Percentiles rank a stretch among this genome's conserved stretches.
phyloP scores from a whole-genome alignment of 2,113 vertebrate genomes.

The Sinocyclocheilus anshuiensis region DNA sequence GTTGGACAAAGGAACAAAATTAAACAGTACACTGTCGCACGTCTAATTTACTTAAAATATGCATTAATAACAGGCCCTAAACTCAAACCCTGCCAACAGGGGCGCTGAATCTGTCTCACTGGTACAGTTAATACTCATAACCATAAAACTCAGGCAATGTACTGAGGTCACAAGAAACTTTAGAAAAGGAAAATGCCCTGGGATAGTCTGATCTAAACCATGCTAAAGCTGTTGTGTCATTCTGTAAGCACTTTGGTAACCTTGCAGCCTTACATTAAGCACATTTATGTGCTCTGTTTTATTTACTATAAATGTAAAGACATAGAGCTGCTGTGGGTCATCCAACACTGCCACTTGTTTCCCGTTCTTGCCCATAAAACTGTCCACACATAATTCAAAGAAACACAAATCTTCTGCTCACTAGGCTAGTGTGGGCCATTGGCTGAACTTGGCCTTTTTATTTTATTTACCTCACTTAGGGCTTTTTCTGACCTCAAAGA shows the following conservation, averaged over 20 bases:
- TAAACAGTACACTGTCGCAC: not conserved
- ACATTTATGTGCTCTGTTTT: not conserved
- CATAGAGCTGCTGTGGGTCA: not conserved
- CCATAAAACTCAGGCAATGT: not conserved
- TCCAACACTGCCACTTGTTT: conserved; percentile 3
- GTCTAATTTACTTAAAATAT: not conserved
- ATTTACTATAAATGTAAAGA: conserved; percentile 14
- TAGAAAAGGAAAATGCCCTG: not conserved
- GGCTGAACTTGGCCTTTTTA: not conserved
- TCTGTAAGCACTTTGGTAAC: not conserved
- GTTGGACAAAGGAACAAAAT: not conserved
- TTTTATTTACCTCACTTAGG: not conserved
- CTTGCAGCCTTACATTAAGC: not conserved
- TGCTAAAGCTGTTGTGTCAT: not conserved
- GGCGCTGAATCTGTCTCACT: not conserved
- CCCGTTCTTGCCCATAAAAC: conserved; percentile 4
- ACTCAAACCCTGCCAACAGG: not conserved
- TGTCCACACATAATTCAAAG: not conserved
- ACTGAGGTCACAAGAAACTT: not conserved
- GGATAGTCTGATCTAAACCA: not conserved
- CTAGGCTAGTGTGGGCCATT: not conserved
- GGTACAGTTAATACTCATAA: not conserved
- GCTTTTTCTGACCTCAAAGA: not conserved
- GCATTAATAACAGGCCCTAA: not conserved
- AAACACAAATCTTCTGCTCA: conserved; percentile 12